phyloP scores from a whole-genome alignment of 2,797 vertebrate genomes.

The Bufotes viridis region DNA sequence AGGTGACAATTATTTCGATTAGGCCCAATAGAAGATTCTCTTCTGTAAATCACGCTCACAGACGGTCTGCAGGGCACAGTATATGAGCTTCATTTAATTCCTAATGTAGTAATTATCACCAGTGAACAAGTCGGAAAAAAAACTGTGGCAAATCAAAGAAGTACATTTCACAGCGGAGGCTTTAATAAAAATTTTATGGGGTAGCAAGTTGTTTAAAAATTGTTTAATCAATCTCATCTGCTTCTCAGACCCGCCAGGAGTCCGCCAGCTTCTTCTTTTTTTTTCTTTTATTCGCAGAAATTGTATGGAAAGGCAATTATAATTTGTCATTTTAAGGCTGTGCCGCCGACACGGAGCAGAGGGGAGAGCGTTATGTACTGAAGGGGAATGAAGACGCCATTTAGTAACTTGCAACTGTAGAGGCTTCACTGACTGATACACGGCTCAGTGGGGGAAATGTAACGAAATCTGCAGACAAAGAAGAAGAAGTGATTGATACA shows the following conservation, averaged over 20 bases:
- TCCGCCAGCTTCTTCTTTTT: slow-evolving; percentile 3
- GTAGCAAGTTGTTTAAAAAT: slow-evolving; percentile 71
- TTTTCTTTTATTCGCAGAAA: background rate
- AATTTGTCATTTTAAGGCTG: slow-evolving; percentile 47
- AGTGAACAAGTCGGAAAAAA: slow-evolving; percentile 68
- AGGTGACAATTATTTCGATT: slow-evolving; percentile 75
- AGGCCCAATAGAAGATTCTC: slow-evolving; percentile 70
- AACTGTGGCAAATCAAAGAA: slow-evolving; percentile 69
- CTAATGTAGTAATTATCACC: slow-evolving; percentile 76
- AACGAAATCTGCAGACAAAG: slow-evolving; percentile 29
- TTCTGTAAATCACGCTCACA: slow-evolving; percentile 71
- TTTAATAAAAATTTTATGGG: slow-evolving; percentile 75
- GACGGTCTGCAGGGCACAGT: slow-evolving; percentile 70
- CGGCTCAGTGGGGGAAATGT: slow-evolving; percentile 26
- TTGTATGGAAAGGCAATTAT: slow-evolving; percentile 30
- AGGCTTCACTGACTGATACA: background rate
- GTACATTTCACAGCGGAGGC: slow-evolving; percentile 73
- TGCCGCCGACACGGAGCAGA: slow-evolving; percentile 24
- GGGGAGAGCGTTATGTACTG: slow-evolving; percentile 19
- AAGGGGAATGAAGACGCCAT: background rate
- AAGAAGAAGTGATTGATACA: slow-evolving; percentile 12
- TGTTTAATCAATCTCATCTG: slow-evolving; percentile 74
- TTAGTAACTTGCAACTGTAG: background rate
- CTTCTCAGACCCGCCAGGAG: slow-evolving; percentile 66
- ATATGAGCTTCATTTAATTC: slow-evolving; percentile 76